A percentile compares a stretch with the other conserved stretches of the same genome.
These are phyloP conservation scores for Heterotilapia buettikoferi DNA, from an alignment of 2,113 vertebrate species.

Conservation along the genomic window DNA sequence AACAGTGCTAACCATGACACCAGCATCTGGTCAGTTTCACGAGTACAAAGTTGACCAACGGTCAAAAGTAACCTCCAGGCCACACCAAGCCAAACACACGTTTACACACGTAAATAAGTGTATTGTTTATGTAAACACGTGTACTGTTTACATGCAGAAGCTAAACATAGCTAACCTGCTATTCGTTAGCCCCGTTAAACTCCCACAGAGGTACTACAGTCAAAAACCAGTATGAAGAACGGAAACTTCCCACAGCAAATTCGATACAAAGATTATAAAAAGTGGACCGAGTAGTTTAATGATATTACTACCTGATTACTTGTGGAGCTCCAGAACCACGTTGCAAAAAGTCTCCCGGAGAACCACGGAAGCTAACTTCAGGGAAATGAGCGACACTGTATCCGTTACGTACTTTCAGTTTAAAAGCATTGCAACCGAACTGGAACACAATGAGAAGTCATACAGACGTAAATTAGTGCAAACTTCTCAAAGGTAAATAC, in stretches of 20 bases:
- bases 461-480: neutral
- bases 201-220: neutral
- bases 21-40: neutral
- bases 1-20: slow-evolving; percentile 83
- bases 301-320: neutral
- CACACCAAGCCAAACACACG: neutral
- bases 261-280: too few relatives aligned
- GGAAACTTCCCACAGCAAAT: neutral
- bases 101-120: neutral
- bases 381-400: neutral
- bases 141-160: neutral
- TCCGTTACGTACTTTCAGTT: neutral
- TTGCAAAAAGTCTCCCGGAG: neutral
- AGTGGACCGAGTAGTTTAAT: neutral
- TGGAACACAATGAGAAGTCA: neutral
- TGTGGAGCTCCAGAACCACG: neutral
- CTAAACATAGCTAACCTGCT: neutral
- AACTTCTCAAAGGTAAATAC: neutral
- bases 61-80: neutral
- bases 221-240: neutral
- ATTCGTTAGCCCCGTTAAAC: neutral
- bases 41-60: neutral
- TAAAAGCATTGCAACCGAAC: neutral
- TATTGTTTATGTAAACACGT: neutral
- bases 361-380: neutral